Percentiles rank a stretch among this genome's conserved stretches.
phyloP scores from a whole-genome alignment of 2,113 vertebrate species.

The Smithornis capensis region DNA sequence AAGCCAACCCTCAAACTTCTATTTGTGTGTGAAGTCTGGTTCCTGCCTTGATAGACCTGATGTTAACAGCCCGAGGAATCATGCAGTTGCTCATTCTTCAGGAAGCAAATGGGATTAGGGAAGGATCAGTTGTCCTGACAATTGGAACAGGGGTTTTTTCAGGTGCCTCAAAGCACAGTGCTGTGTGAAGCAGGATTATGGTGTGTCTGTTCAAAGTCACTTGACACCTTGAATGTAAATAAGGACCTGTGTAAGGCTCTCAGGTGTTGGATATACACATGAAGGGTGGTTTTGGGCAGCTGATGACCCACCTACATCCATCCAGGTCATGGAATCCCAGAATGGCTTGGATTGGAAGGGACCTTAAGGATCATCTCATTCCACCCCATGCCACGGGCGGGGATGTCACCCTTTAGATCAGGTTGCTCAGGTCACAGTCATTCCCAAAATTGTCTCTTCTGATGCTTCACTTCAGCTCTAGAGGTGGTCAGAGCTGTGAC shows the following conservation, averaged over 20 bases:
- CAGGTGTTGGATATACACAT: background rate
- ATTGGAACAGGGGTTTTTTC: background rate
- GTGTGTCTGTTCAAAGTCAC: background rate
- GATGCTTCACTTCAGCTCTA: background rate
- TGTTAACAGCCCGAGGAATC: background rate
- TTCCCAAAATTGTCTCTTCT: background rate
- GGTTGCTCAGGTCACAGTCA: background rate
- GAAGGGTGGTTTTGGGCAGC: background rate
- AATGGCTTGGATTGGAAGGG: background rate
- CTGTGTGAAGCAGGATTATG: constrained; percentile 22
- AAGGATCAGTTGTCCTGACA: constrained; percentile 24
- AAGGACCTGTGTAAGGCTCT: background rate
- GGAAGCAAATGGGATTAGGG: constrained; percentile 43
- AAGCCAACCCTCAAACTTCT: background rate
- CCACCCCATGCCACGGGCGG: background rate
- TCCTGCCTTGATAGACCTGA: background rate
- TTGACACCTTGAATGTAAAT: background rate
- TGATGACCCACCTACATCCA: background rate
- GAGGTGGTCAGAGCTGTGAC: background rate
- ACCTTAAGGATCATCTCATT: background rate
- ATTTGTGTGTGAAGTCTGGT: background rate
- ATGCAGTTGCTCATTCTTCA: background rate
- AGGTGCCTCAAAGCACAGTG: background rate
- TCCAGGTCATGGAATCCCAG: background rate
- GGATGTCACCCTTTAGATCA: background rate